Evolutionary conservation across 1,140 invertebrate species (phyloP), one percentile per base, ranked within the genome.

Genomic region (Vanessa atalanta): DNA sequence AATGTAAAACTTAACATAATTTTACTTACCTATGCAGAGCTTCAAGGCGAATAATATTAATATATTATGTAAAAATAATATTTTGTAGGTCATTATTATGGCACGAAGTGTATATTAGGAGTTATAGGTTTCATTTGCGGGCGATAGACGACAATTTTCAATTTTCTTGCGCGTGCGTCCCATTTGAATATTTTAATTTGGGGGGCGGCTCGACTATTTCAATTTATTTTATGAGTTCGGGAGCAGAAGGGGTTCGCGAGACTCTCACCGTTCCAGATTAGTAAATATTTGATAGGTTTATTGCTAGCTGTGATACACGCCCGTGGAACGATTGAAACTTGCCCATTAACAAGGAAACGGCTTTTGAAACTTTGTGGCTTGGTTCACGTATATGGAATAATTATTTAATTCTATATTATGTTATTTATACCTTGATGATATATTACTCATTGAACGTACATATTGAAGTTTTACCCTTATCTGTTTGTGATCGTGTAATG

Each of bases 181-280:
- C 90, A 92, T 92, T 92, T 92, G 90, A 92, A 92, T 92, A 92
- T 92, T 92, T 92, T 92, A 92, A 92, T 92, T 92, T 91, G 86
- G 90, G 89, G 89, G 89, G 90, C 87, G 90, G 89, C 85, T 86
- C 86, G 90, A 92, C 89, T 91, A 92, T 92, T 92, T 92, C 90
- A 92, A 92, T 92, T 92, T 92, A 92, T 92, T 92, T 92, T 92
- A 92, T 92, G 90, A 92, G 87, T 83, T 16, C 81, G 81, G 67
- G 79, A 76, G 79, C 89, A 88, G 86, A 89, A 90, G 88, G 88
- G 88, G 87, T 90, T 86, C 88, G 83, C 82, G 84, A 78, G 76
- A 79, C 88, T 88, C 88, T 84, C 86, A 84, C 84, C 86, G 87
- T 82, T 88, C 81, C 85, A 90, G 88, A 92, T 91, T 91, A 90